A percentile compares a stretch with the other conserved stretches of the same genome.
phyloP scores from a whole-genome alignment of 37 sponge, comb jelly and placozoan species.

The Oopsacas minuta region DNA sequence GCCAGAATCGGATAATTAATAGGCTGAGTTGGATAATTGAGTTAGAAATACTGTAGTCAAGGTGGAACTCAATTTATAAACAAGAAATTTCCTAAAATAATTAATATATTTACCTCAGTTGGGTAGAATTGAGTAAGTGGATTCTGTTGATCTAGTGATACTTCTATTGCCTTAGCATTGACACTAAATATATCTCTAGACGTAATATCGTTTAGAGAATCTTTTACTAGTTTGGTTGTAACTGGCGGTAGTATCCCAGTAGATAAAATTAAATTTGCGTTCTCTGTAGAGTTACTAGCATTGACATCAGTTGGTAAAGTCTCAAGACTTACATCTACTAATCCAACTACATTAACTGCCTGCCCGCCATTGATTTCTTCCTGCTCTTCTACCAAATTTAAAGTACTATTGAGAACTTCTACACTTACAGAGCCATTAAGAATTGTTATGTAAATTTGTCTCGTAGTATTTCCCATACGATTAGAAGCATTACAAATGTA shows the following conservation, averaged over 20 bases:
- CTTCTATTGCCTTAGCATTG: not conserved
- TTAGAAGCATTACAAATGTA: conserved; percentile 1
- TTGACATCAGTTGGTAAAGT: not conserved
- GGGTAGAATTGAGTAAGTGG: not conserved
- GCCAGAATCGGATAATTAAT: too few species aligned
- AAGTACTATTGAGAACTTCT: not conserved
- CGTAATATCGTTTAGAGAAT: not conserved
- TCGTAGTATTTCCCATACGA: not conserved
- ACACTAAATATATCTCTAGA: not conserved
- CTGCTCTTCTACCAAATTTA: not conserved
- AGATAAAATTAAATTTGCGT: not conserved
- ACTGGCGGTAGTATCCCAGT: not conserved
- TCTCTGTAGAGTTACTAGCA: not conserved
- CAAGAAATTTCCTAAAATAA: too few species aligned
- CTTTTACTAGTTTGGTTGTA: not conserved
- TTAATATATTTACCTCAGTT: not conserved
- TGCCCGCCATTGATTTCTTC: not conserved
- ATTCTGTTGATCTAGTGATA: not conserved
- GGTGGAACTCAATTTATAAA: too few species aligned
- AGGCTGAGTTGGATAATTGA: too few species aligned
- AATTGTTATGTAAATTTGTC: not conserved
- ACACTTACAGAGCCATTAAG: not conserved
- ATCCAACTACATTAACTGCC: not conserved
- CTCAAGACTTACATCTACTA: not conserved
- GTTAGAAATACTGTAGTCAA: too few species aligned